A percentile compares a stretch with the other conserved stretches of the same genome.
These are phyloP conservation scores for Odocoileus virginianus DNA, from an alignment of 2,113 vertebrate species.

Conservation along the genomic window DNA sequence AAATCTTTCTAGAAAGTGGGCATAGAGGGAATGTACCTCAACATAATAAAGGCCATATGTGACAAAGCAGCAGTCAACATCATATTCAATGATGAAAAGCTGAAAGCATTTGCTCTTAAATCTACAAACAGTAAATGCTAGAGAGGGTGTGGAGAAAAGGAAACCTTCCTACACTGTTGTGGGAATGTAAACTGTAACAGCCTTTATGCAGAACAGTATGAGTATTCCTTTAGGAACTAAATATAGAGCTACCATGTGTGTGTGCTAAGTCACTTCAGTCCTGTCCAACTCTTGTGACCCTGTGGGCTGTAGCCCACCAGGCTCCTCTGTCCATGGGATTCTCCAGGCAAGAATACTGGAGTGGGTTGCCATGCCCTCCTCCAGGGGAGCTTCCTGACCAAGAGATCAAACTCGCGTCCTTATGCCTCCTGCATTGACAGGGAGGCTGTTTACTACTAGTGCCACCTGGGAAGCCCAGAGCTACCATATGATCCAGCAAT, in stretches of 20 bases:
- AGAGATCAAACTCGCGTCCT: fast-evolving
- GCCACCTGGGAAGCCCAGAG: background rate
- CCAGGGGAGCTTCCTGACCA: background rate
- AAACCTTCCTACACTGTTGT: background rate
- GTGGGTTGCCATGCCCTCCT: background rate
- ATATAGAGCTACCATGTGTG: background rate
- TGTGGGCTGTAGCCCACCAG: background rate
- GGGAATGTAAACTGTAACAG: background rate
- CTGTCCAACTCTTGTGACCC: background rate
- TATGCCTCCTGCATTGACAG: background rate
- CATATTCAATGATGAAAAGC: background rate
- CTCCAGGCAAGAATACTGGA: background rate
- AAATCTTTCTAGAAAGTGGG: background rate
- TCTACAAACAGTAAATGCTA: background rate
- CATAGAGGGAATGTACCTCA: background rate
- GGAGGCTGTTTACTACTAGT: background rate
- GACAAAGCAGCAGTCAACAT: background rate
- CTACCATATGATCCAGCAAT: background rate
- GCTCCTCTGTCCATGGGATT: background rate
- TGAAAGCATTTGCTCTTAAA: background rate
- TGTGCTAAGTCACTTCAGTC: background rate
- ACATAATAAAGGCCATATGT: background rate
- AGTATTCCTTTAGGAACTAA: background rate
- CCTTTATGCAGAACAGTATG: background rate
- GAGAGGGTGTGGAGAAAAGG: background rate